Evolutionary conservation across 1,140 invertebrate genomes (phyloP), one percentile per base, ranked within the genome.

Genomic region (Trichonephila clavata): DNA sequence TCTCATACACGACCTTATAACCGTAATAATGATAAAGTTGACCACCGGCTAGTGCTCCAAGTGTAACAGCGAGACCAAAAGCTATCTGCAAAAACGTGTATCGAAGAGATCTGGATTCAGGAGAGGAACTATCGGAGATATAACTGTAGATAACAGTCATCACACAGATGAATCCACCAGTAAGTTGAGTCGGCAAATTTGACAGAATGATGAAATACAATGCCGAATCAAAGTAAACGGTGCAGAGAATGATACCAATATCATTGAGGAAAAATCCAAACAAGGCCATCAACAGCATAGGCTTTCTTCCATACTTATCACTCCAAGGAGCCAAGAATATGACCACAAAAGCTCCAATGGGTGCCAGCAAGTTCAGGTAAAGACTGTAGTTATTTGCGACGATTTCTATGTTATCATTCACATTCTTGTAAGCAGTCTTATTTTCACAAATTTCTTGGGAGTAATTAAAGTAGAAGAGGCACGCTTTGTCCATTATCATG

Each of bases 271-370:
- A 97, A 95, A 98, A 97, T 0, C 98, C 98, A 80, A 98, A 95
- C 91, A 98, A 97, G 0, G 98, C 97, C 43, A 98, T 95, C 0
- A 98, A 96, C 96, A 98, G 97, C 95, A 98, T 98, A 14, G 98
- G 97, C 95, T 98, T 98, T 92, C 96, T 96, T 32, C 97, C 97
- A 97, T 97, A 97, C 98, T 1, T 97, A 97, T 57, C 98, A 84
- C 96, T 95, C 97, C 95, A 98, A 0, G 93, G 89, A 97, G 94
- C 95, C 10, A 96, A 71, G 93, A 95, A 95, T 50, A 94, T 95
- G 5, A 95, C 95, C 27, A 95, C 95, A 59, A 96, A 93, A 8
- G 96, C 95, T 10, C 96, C 96, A 14, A 94, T 77, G 32, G 89
- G 86, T 18, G 93, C 93, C 20, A 94, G 18, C 20, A 91, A 77